Conservation (phyloP, 2,113 vertebrate species). For the Heloderma charlesbogerti region DNA sequence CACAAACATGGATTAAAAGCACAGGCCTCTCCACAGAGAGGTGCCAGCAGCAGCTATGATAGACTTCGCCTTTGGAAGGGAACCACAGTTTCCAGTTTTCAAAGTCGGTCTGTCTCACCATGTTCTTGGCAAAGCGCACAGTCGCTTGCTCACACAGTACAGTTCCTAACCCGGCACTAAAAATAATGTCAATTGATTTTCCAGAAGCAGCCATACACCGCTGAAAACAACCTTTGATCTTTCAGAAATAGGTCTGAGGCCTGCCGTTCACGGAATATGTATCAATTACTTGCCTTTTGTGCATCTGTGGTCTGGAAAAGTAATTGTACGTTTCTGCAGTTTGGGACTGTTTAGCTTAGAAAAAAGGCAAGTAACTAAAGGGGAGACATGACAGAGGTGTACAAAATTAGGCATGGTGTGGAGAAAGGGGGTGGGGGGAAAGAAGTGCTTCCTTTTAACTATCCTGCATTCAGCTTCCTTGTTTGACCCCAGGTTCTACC, state of each 20-base stretch:
- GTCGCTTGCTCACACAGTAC: constrained; percentile 19
- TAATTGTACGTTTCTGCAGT: constrained; percentile 4
- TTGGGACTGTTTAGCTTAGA: not conserved
- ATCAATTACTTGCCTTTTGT: constrained; percentile 19
- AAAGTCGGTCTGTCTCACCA: constrained; percentile 35
- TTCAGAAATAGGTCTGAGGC: constrained; percentile 22
- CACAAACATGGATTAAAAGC: constrained; percentile 5
- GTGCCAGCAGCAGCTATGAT: not conserved
- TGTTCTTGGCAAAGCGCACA: constrained; percentile 18
- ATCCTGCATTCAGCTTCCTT: no score
- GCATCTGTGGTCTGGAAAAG: constrained; percentile 5
- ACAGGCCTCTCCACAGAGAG: constrained; percentile 6
- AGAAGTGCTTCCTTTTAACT: no score
- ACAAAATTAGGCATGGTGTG: no score
- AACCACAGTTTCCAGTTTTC: constrained; percentile 34
- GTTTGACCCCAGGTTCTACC: no score
- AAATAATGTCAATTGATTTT: constrained; percentile 42
- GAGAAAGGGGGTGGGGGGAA: no score
- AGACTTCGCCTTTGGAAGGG: constrained; percentile 15
- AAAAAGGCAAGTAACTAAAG: no score
- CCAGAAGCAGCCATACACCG: constrained; percentile 11
- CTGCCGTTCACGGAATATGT: not conserved
- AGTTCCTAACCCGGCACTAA: constrained; percentile 20
- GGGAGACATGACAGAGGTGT: no score
- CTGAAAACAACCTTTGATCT: constrained; percentile 45